Evolutionary conservation across 2,888 invertebrate species (phyloP).

Genomic region (Polydrusus tereticollis): DNA sequence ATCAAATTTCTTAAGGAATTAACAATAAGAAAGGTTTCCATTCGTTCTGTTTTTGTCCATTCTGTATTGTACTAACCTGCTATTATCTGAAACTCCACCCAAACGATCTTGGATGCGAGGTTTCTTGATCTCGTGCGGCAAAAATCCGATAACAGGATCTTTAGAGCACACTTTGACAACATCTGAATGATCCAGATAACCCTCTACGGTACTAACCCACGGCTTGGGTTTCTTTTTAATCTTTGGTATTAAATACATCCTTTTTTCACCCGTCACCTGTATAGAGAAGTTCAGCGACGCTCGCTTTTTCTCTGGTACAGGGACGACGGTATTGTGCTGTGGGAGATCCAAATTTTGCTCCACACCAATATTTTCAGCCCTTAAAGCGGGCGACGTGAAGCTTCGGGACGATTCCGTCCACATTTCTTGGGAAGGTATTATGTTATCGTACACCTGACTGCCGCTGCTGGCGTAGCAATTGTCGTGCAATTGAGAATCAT

Average conservation of each 20-base stretch:
- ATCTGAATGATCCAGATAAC: background rate
- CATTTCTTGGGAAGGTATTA: background rate
- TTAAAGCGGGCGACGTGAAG: background rate
- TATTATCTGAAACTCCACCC: background rate
- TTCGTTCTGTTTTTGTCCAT: background rate
- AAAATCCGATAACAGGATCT: background rate
- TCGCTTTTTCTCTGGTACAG: no score
- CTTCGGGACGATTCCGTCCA: background rate
- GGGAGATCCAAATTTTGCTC: no score
- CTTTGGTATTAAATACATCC: background rate
- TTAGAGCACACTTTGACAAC: background rate
- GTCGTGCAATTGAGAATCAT: background rate
- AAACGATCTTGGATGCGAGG: background rate
- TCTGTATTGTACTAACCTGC: background rate
- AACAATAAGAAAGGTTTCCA: no score
- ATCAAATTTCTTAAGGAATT: no score
- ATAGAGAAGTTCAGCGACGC: background rate
- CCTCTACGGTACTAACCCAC: background rate
- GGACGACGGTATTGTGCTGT: no score
- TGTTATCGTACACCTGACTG: background rate
- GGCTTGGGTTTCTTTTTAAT: background rate
- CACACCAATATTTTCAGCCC: background rate
- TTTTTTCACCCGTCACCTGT: background rate
- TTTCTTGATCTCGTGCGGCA: background rate
- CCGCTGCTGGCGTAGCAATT: background rate